Base-by-base conservation (phyloP, 1,140 invertebrate genomes). In the Neotoxoptera formosana region DNA sequence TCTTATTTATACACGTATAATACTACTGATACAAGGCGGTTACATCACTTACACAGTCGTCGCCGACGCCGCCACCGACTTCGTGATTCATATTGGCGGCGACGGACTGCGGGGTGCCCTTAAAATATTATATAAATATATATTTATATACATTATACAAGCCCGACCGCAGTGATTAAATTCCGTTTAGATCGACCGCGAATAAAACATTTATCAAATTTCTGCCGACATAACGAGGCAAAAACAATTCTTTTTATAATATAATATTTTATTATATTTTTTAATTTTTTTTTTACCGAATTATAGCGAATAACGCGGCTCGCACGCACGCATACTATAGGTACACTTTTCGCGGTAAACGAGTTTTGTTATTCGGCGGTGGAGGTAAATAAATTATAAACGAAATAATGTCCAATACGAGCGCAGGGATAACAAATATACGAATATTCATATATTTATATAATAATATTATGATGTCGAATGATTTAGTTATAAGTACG, bases 151-250 rank as follows among this genome's bases (percentile, higher is more conserved):
- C 30, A 67, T 67, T 67, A 51, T 51, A 47, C 3, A 30, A n/a
- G 41, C 30, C 84, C 41, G 30, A 47, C 23, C 23, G 41, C 30
- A 30, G 45, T 48, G 84, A 87, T 84, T 84, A 84, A 84, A 84
- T 87, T 87, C 41, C 84, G 84, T 47, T 87, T 87, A 87, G 30
- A 48, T 87, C 84, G 84, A 87, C 45, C 45, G 84, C 41, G 25
- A 48, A 47, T 87, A 25, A 47, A 87, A 84, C 81, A 84, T 84
- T 84, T 84, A 84, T 84, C 81, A 84, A 41, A 84, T 84, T 84
- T 84, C 21, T 36, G 21, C 81, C 81, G 34, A 84, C 81, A 41
- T 23, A 84, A 84, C 36, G 36, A 67, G 60, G 60, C 60, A 67
- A n/a, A 67, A 67, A 67, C 60, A 30, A 67, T 51, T 67, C 21